phyloP scores from a whole-genome alignment of 2,888 invertebrate species.

The Monopis laevigella region DNA sequence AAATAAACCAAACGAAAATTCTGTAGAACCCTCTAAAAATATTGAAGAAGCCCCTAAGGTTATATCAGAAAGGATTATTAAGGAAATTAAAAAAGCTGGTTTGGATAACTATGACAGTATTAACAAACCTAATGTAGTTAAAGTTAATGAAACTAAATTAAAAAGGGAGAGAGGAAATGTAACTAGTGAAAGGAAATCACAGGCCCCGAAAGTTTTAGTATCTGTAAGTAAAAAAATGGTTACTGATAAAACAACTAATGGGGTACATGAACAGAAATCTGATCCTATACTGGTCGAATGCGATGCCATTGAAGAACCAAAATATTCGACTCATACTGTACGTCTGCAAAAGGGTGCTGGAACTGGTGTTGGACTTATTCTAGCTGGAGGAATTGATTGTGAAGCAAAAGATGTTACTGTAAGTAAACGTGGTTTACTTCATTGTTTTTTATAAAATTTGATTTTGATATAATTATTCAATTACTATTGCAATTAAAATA shows the following conservation, averaged over 20 bases:
- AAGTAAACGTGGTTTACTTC: too few species aligned
- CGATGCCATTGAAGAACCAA: not conserved
- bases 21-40: constrained; percentile 33
- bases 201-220: not conserved
- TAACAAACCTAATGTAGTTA: constrained; percentile 1
- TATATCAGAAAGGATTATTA: constrained; percentile 43
- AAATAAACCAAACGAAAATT: constrained; percentile 40
- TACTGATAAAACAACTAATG: not conserved
- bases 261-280: not conserved
- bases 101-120: constrained; percentile 30
- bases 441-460: too few species aligned
- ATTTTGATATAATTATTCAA: too few species aligned
- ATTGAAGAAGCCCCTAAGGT: constrained; percentile 39
- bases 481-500: too few species aligned
- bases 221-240: not conserved
- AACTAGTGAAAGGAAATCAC: not conserved
- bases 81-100: constrained; percentile 44
- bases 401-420: constrained; percentile 93
- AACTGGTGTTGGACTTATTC: constrained; percentile 83
- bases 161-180: not conserved
- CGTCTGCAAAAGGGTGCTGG: constrained; percentile 47
- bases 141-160: not conserved
- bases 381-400: constrained; percentile 90
- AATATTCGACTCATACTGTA: constrained; percentile 20
- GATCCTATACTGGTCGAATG: not conserved